phyloP scores from a whole-genome alignment of 1,140 invertebrate genomes.

The Caerostris darwini region DNA sequence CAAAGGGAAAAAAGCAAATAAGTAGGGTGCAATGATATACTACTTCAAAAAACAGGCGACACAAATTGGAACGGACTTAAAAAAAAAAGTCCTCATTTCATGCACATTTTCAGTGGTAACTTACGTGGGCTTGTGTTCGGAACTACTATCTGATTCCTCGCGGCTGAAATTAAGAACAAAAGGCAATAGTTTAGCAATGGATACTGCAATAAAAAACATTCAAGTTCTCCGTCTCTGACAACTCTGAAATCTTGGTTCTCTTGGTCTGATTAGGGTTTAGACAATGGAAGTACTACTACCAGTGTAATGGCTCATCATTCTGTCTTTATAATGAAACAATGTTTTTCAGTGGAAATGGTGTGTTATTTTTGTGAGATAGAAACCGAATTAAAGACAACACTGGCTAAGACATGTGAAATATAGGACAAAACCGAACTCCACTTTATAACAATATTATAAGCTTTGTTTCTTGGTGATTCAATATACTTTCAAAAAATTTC shows the following conservation, averaged over 20 bases:
- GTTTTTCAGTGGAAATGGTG: neutral
- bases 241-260: neutral
- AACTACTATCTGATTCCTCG: conserved; percentile 72
- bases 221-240: conserved; percentile 49
- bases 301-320: neutral
- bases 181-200: conserved; percentile 2
- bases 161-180: conserved; percentile 74
- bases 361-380: no score
- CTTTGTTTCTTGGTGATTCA: no score
- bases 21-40: neutral
- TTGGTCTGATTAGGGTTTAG: neutral
- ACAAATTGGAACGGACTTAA: neutral
- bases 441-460: no score
- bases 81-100: neutral
- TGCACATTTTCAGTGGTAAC: conserved; percentile 56
- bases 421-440: no score
- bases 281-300: neutral
- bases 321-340: neutral
- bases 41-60: neutral
- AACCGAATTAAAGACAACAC: no score
- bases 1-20: neutral
- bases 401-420: no score
- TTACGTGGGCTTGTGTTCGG: conserved; percentile 72
- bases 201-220: neutral
- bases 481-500: no score